Base-by-base conservation (phyloP, 2,113 vertebrate species). In the Lycaon pictus region DNA sequence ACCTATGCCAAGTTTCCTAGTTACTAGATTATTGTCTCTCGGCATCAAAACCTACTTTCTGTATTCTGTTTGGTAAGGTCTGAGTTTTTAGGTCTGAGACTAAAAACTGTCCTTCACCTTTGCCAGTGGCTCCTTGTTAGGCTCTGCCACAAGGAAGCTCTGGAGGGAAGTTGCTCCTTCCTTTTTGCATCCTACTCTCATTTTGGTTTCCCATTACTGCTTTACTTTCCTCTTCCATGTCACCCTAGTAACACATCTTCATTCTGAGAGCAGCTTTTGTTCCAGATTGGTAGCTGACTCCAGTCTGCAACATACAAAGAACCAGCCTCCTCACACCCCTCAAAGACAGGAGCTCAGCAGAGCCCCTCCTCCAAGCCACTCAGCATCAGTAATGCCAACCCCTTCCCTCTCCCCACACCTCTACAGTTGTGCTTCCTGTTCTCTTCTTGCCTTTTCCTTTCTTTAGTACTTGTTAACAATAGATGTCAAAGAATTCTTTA, bases 361-460 rank as follows among this genome's bases (percentile, higher is more conserved):
- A 84, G 4, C 16, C 37, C 25, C 32, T 25, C 35, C 9, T 65
- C 27, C 16, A 76, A 62, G 11, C 3, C 1, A 74, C 29, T 27
- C 53, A 60, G 0, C 10, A 1, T 72, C 72, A 37, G 17, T n/a
- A 63, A 80, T 48, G 67, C 17, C 27, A 95, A 55, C 16, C 35
- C 81, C 77, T 29, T 65, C 12, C 2, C 63, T 88, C 43, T 48
- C n/a, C 51, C 23, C 56, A 12, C 12, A 74, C 22, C 7, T 16
- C 83, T 7, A 60, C 6, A 9, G 1, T 23, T 81, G 1, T 16
- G 22, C 8, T 48, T 4, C 25, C 1, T 32, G 7, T 8, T n/a
- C 12, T 20, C 16, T 53, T 37, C 81, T 43, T 56, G 6, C 11
- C 10, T 81, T 85, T 84, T 32, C 15, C 29, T 95, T 88, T 93